Conservation (phyloP, 2,797 vertebrate species). For the Ceryle rudis region DNA sequence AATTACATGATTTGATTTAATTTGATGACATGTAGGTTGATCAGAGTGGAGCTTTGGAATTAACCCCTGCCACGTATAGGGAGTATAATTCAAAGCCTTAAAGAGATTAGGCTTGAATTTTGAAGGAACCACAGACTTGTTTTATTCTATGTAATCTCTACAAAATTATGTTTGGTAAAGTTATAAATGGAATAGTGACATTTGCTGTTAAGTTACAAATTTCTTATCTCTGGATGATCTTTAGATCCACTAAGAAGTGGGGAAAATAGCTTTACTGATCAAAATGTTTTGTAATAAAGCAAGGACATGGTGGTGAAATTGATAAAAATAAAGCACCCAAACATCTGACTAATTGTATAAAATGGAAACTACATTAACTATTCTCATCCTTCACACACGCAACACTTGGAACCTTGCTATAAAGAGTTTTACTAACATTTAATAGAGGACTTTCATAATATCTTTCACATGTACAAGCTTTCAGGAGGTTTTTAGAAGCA, state of each 20-base stretch:
- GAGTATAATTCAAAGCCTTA: neutral
- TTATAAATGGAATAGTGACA: neutral
- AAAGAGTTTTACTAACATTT: neutral
- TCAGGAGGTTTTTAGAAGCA: neutral
- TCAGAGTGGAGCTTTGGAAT: neutral
- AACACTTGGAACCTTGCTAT: neutral
- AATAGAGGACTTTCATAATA: neutral
- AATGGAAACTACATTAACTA: neutral
- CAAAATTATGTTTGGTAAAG: neutral
- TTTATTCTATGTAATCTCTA: neutral
- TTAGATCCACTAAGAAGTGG: neutral
- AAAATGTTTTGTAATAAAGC: neutral
- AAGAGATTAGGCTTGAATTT: neutral
- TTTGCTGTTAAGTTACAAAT: neutral
- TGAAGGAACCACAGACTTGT: neutral
- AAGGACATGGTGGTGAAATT: neutral
- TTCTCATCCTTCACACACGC: neutral
- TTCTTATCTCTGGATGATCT: neutral
- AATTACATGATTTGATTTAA: neutral
- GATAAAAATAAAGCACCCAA: neutral
- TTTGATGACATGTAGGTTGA: neutral
- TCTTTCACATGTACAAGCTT: neutral
- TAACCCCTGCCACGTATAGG: neutral
- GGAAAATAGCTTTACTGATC: neutral
- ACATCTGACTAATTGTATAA: neutral